phyloP scores from a whole-genome alignment of 2,113 vertebrate genomes.

The Scolopax mira region DNA sequence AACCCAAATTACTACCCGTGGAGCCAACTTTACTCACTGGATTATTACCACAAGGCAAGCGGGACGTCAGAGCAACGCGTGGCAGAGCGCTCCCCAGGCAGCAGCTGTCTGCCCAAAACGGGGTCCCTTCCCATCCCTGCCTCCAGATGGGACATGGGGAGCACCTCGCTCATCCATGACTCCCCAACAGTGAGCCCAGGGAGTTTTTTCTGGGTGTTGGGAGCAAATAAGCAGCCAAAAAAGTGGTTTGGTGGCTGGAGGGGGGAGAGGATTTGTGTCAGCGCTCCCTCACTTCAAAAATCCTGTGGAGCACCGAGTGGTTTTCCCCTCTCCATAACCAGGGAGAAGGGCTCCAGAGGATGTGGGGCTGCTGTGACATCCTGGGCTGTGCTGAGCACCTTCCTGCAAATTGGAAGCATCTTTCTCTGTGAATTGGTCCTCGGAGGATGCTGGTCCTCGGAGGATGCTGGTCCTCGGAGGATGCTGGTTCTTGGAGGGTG shows the following conservation, averaged over 20 bases:
- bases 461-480: too few species aligned
- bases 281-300: not conserved
- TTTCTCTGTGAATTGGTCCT: not conserved
- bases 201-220: not conserved
- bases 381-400: fast-evolving
- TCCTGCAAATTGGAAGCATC: not conserved
- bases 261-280: not conserved
- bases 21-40: not conserved
- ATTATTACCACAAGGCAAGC: not conserved
- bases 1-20: constrained; percentile 16
- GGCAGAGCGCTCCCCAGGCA: not conserved
- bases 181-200: fast-evolving
- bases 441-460: not conserved
- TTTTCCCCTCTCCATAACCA: not conserved
- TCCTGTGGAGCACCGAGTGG: fast-evolving
- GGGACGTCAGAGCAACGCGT: not conserved
- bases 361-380: fast-evolving
- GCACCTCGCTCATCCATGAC: fast-evolving
- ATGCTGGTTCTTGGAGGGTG: not conserved
- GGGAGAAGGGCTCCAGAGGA: not conserved
- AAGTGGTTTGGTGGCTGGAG: not conserved
- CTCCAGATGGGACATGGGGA: not conserved
- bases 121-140: not conserved
- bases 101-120: fast-evolving
- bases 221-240: not conserved